Base-by-base conservation (phyloP, 1,140 invertebrate genomes). In the Bombus superbus region DNA sequence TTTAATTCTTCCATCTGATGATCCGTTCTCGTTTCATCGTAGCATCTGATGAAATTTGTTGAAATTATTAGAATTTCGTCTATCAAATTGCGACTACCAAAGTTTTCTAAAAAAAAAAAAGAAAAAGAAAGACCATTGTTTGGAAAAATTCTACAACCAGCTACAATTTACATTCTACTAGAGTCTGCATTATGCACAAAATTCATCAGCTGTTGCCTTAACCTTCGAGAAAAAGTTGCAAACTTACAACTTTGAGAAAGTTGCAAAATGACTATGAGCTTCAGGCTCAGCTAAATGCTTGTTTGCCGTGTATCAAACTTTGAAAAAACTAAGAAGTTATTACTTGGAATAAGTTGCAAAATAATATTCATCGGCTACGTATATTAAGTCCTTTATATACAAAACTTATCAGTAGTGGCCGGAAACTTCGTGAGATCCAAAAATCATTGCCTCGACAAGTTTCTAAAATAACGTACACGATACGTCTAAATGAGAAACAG, bases 21-120 rank as follows among this genome's bases (percentile, higher is more conserved):
- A 53, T 53, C 0, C 18, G 1, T 53, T 22, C 18, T 22, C 0
- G 0, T 53, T 53, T 22, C 6, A 53, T 53, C 47, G 47, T 53
- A 18, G 47, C 47, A 53, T 22, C 18, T 22, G 18, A 5, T 22
- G 47, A 53, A 53, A 47, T 47, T 47, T 47, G 47, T 1, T 47
- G 47, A 47, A 47, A 22, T 53, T 53, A 22, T 3, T 47, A 3
- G 28, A 62, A 62, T 59, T 10, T 59, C 9, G 0, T 28, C 9
- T 59, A 3, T 10, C 10, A 59, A 28, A 59, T n/a, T 53, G 18
- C 22, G 47, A 5, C 28, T 62, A 13, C 11, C 0, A 5, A n/a
- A 62, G 28, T n/a, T n/a, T n/a, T 5, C 11, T n/a, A 62, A 8
- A 0, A 8, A 53, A 53, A 2, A 53, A 13, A 0, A 0, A 1